Evolutionary conservation across 2,888 invertebrate species (phyloP), one percentile per base, ranked within the genome.

Genomic region (Dryadula phaetusa): DNA sequence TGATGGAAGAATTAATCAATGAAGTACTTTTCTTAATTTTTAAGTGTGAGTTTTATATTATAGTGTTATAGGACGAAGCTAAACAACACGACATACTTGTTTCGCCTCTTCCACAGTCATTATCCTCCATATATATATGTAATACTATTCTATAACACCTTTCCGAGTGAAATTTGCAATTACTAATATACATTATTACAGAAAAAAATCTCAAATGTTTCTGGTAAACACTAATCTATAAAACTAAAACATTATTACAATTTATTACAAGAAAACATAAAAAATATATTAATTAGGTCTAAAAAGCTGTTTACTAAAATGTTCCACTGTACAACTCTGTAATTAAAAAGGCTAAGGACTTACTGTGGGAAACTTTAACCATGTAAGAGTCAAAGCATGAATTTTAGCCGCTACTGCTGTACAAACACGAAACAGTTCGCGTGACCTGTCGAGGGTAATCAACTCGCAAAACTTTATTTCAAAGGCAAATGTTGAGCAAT

Each of bases 381-480:
- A 60, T 60, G 65, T 40, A 60, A 65, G 22, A 60, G 40, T 65
- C 65, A 49, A 65, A 58, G 49, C 58, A 49, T 60, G 58, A 66
- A 63, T 66, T 69, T 66, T 52, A 69, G 37, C 40, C 54, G 20
- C 40, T 60, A 60, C 58, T 58, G 47, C 37, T 54, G 56, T 63
- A 62, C 58, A 63, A 66, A 69, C 69, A 69, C 66, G 67, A 54
- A 61, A 37, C 20, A 20, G 65, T 52, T 70, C 52, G 70, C 70
- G 70, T 70, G 70, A 67, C 67, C 61, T 70, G 67, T 67, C 64
- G 53, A 63, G 61, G 60, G 67, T 42, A 70, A 70, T 70, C 67
- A 71, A 66, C 68, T 67, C 49, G 64, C 70, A 70, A 60, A 68
- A 71, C 72, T 72, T 66, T 68, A 71, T 72, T 68, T 66, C 64